Conservation (phyloP, 2,797 vertebrate species). For the Helostoma temminkii region DNA sequence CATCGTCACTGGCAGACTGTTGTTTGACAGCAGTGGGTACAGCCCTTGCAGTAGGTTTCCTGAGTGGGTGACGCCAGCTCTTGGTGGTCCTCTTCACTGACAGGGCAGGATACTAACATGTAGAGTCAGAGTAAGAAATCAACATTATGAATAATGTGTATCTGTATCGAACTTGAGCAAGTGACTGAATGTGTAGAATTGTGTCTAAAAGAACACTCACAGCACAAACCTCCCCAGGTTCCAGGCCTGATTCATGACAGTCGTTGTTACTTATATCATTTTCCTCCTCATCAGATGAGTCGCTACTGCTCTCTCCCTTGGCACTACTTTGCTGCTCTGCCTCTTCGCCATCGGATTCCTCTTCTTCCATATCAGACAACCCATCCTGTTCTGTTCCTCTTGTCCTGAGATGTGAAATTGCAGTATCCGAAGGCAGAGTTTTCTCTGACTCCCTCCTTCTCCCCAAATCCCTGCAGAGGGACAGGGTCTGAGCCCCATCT, state of each 20-base stretch:
- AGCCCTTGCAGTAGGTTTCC: conserved; percentile 92
- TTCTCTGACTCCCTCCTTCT: conserved; percentile 55
- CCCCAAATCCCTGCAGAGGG: conserved; percentile 64
- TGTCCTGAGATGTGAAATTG: conserved; percentile 35
- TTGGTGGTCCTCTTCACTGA: conserved; percentile 87
- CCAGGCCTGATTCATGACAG: conserved; percentile 80
- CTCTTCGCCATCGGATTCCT: conserved; percentile 63
- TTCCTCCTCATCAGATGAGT: conserved; percentile 78
- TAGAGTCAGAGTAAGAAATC: conserved; percentile 31
- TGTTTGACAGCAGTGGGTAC: conserved; percentile 93
- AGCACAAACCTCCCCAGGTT: conserved; percentile 85
- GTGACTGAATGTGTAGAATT: conserved; percentile 13
- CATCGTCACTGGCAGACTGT: conserved; percentile 90
- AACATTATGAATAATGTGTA: conserved; percentile 14
- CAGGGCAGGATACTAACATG: conserved; percentile 75
- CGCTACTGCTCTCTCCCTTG: conserved; percentile 70
- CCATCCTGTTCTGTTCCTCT: conserved; percentile 49
- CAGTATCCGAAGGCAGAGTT: conserved; percentile 29
- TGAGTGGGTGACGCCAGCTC: conserved; percentile 94
- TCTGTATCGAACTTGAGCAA: conserved; percentile 19
- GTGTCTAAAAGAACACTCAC: conserved; percentile 70
- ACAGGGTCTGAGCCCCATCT: conserved; percentile 54
- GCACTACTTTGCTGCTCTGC: conserved; percentile 55
- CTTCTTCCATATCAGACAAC: conserved; percentile 71
- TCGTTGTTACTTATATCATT: conserved; percentile 79